phyloP scores from a whole-genome alignment of 1,140 invertebrate species.

The Tetramorium parvispinum region DNA sequence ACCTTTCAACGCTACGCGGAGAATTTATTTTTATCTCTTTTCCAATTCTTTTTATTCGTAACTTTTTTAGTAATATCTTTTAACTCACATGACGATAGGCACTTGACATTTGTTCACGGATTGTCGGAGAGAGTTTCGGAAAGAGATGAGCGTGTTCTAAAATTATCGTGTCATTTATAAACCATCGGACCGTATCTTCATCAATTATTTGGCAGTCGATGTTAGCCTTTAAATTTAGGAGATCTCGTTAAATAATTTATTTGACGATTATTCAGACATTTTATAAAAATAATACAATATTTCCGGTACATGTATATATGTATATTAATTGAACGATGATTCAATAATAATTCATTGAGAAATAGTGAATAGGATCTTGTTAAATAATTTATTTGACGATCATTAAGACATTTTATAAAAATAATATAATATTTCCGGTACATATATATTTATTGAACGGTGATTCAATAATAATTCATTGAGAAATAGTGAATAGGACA shows the following conservation, averaged over 20 bases:
- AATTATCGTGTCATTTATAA: conserved; percentile 5
- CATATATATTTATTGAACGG: background rate
- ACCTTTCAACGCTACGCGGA: background rate
- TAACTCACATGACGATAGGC: background rate
- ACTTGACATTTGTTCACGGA: conserved; percentile 19
- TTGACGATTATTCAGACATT: background rate
- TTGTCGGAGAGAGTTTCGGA: background rate
- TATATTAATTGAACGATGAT: background rate
- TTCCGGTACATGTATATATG: background rate
- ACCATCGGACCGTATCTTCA: background rate
- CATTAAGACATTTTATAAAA: background rate
- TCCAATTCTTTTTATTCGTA: background rate
- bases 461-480: background rate
- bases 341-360: conserved; percentile 1
- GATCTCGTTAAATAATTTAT: conserved; percentile 21
- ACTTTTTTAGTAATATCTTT: background rate
- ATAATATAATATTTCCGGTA: background rate
- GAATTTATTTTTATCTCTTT: background rate
- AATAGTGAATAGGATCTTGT: background rate
- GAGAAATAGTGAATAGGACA: background rate
- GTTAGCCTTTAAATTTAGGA: background rate
- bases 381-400: conserved; percentile 12
- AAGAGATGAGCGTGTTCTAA: background rate
- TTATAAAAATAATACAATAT: background rate
- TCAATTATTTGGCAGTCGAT: conserved; percentile 16